These are phyloP conservation scores for Opisthocomus hoazin DNA, from an alignment of 2,113 vertebrate genomes.

Conservation along the genomic window DNA sequence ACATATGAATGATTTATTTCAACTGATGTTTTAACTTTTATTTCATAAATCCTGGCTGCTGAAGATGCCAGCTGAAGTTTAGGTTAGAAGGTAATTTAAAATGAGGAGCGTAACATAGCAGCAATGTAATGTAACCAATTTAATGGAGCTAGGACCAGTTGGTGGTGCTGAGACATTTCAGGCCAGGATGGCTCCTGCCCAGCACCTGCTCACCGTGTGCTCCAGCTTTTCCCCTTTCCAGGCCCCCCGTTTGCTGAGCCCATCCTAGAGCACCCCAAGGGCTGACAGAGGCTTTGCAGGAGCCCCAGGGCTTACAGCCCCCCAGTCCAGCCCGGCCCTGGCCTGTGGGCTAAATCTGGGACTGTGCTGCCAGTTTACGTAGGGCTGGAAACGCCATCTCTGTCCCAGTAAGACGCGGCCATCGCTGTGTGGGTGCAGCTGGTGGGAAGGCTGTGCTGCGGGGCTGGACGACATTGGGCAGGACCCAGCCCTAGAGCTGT, in stretches of 20 bases:
- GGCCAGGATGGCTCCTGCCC: neutral
- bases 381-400: neutral
- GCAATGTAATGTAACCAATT: neutral
- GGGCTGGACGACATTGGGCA: neutral
- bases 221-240: neutral
- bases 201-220: neutral
- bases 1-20: neutral
- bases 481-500: neutral
- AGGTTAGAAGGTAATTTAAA: neutral
- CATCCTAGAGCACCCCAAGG: neutral
- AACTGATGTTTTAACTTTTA: neutral
- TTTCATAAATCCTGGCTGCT: neutral
- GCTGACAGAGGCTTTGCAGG: neutral
- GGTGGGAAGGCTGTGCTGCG: neutral
- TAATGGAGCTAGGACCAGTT: neutral
- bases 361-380: fast-evolving
- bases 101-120: neutral
- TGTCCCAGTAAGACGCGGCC: neutral
- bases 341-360: neutral
- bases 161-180: neutral
- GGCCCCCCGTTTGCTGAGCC: neutral
- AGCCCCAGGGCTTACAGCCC: neutral
- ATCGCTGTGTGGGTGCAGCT: neutral
- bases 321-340: too few relatives aligned
- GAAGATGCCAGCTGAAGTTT: neutral